Evolutionary conservation across 2,797 vertebrate species (phyloP).

Genomic region (Cyclopterus lumpus): DNA sequence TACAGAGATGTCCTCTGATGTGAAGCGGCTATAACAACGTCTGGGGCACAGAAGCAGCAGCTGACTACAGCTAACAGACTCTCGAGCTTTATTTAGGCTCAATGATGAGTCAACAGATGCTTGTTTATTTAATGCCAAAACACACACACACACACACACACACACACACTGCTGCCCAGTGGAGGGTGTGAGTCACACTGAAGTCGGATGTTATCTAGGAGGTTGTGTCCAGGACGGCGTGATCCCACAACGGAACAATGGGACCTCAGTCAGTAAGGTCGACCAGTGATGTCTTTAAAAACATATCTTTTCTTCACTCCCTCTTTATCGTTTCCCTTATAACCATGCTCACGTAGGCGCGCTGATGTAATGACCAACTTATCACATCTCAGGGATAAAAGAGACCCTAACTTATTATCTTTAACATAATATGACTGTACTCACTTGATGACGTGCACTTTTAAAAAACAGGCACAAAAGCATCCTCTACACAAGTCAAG

Average conservation of each 20-base stretch:
- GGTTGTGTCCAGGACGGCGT: constrained; percentile 30
- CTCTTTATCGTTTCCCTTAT: constrained; percentile 31
- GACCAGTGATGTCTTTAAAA: constrained; percentile 11
- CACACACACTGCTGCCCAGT: constrained; percentile 67
- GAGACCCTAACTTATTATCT: neutral
- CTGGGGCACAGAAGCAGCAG: constrained; percentile 23
- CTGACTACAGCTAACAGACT: constrained; percentile 52
- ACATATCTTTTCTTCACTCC: constrained; percentile 25
- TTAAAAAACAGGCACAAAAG: constrained; percentile 13
- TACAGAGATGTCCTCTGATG: constrained; percentile 4
- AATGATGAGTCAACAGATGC: constrained; percentile 59
- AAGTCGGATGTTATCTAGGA: constrained; percentile 60
- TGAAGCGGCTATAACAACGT: neutral
- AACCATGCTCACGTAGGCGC: neutral
- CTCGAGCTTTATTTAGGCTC: constrained; percentile 50
- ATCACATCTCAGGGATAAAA: neutral
- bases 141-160: constrained; percentile 73
- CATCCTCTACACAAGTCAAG: constrained; percentile 16
- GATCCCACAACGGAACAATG: constrained; percentile 38
- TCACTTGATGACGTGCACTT: constrained; percentile 13
- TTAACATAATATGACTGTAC: neutral
- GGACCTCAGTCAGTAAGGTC: constrained; percentile 17
- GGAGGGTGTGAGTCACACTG: constrained; percentile 69
- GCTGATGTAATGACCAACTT: constrained; percentile 11
- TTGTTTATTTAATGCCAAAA: constrained; percentile 60